Evolutionary conservation across 2,888 invertebrate genomes (phyloP), one percentile per base, ranked within the genome.

Genomic region (Papilio elwesi): DNA sequence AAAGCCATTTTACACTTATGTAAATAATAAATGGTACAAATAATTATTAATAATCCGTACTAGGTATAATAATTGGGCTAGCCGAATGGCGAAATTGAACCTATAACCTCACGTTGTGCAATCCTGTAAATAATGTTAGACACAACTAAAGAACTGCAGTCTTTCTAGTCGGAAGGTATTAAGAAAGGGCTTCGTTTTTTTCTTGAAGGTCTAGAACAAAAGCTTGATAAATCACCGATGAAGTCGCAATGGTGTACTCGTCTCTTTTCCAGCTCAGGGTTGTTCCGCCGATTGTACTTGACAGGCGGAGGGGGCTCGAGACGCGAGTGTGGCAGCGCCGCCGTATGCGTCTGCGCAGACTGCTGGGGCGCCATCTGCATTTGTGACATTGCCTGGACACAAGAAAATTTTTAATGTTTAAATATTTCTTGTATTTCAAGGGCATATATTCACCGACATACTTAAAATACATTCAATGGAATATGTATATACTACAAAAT

Each of bases 161-260:
- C 7, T 43, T 43, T 5, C 43, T 43, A 43, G 43, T 43, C 43
- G 43, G 26, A 26, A 26, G 26, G 26, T 26, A 26, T 1, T 43
- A 43, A 43, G 43, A 9, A 43, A 43, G 43, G 9, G 26, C 2
- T 26, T 5, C 43, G 9, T 43, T 43, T 6, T 43, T 43, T 43
- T 43, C 43, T 43, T 43, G 7, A 43, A 43, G 0, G 43, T 43
- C 43, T 43, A 43, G 9, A 43, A 43, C 0, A 57, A 2, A 55
- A 55, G 36, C 6, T 13, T 11, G 16, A 57, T 26, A 57, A 15
- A 66, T 95, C 91, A 97, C 98, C 98, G 89, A 97, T 96, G 91
- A 98, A 99, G 95, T 98, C 98, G 94, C 99, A 99, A 91, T 98
- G 98, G 88, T 99, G 99, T 82, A 99, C 98, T 85, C 99, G 94